Conservation (phyloP, 2,888 invertebrate genomes). For the Gastracanthus pulcherrimus region DNA sequence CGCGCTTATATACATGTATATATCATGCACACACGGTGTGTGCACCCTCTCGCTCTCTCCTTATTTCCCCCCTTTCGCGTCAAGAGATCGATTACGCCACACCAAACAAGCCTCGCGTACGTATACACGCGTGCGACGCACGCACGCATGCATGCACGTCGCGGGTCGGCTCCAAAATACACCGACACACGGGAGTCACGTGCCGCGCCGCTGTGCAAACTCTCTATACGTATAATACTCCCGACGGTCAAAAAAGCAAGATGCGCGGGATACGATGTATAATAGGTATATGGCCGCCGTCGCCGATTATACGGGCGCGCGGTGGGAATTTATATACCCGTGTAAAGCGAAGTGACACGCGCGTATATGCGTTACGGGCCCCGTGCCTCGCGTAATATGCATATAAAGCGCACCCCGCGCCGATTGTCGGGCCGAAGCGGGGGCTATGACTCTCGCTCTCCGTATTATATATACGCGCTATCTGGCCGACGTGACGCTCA, state of each 20-base stretch:
- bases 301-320: constrained; percentile 57
- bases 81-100: constrained; percentile 45
- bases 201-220: constrained; percentile 20
- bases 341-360: constrained; percentile 72
- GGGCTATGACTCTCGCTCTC: constrained; percentile 1
- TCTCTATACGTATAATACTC: background rate
- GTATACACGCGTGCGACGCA: background rate
- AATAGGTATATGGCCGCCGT: too few relatives aligned
- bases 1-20: background rate
- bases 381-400: background rate
- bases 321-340: constrained; percentile 72
- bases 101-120: constrained; percentile 21
- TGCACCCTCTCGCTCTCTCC: constrained; percentile 5
- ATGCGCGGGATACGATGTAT: background rate
- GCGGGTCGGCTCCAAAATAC: background rate
- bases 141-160: background rate
- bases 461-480: constrained; percentile 1
- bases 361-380: background rate
- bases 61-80: constrained; percentile 4
- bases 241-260: constrained; percentile 14
- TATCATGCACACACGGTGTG: background rate
- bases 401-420: constrained; percentile 1
- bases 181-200: too few relatives aligned
- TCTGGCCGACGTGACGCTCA: background rate
- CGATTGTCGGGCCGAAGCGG: constrained; percentile 11